Evolutionary conservation across 2,888 invertebrate genomes (phyloP), one percentile per base, ranked within the genome.

Genomic region (Stenichneumon culpator): DNA sequence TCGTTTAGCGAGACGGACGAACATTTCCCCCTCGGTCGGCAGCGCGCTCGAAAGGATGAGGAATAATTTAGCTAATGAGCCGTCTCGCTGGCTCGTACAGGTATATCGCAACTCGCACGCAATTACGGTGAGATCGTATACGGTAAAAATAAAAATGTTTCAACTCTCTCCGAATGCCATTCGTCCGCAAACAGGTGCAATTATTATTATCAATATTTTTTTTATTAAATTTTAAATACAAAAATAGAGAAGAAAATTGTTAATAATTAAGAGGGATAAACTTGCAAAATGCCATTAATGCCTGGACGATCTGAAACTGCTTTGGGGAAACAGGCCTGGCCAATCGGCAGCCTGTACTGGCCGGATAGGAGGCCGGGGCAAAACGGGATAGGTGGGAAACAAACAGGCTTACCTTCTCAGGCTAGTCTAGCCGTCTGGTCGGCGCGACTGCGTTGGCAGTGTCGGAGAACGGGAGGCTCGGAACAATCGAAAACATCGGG

Each of bases 1-100:
- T 78, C 73, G 73, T 60, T 79, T 74, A 74, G 74, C 83, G 25
- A 57, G 68, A 74, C 63, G 74, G 74, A 60, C 25, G 52, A 44
- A 68, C 11, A 44, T 52, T 50, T 79, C 69, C 68, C 52, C 78
- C 82, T 16, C 39, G 82, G 69, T 47, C 25, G 67, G 5, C 19
- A 22, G 19, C 9, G 52, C 57, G 25, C 11, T 57, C 22, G 63
- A 32, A n/a, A 63, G 28, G 63, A 63, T 28, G 28, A 32, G 63
- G 63, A 63, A 63, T 63, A 28, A 63, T 63, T 63, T 25, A 25
- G 25, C 57, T 22, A 25, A 57, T 57, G 22, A 57, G 22, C 22
- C 22, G 57, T 57, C 25, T 22, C 57, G 57, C 3, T 57, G 22
- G 11, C 22, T 57, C 57, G 57, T 14, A 25, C 57, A 22, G 11